phyloP scores from a whole-genome alignment of 1,140 invertebrate species.

The Hycleus cichorii region DNA sequence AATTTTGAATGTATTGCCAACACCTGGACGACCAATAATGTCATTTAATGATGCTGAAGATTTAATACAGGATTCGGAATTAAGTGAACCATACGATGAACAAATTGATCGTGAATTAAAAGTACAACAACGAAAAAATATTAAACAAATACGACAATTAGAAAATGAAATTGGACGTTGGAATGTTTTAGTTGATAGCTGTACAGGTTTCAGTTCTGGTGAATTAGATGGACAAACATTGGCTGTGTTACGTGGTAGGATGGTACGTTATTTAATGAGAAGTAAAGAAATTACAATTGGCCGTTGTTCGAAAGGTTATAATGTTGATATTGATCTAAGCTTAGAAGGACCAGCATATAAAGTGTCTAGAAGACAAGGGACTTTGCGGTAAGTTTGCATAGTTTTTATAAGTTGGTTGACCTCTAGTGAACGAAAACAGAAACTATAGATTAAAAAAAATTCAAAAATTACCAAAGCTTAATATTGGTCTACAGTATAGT shows the following conservation, averaged over 20 bases:
- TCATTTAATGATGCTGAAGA: constrained; percentile 93
- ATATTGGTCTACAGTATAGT: no score
- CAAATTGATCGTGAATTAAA: constrained; percentile 48
- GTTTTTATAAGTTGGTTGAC: neutral
- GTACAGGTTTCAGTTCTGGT: constrained; percentile 65
- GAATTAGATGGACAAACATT: constrained; percentile 89
- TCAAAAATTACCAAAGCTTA: no score
- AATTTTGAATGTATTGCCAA: constrained; percentile 57
- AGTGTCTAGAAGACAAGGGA: constrained; percentile 78
- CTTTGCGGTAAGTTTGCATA: constrained; percentile 39
- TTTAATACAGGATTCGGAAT: constrained; percentile 73
- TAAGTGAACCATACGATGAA: constrained; percentile 73
- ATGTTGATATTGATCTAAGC: constrained; percentile 89
- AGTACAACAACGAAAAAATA: constrained; percentile 54
- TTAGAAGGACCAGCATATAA: constrained; percentile 85
- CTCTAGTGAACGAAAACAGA: no score
- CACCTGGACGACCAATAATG: constrained; percentile 53
- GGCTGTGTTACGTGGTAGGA: constrained; percentile 83
- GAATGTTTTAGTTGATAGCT: constrained; percentile 88
- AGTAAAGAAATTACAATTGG: constrained; percentile 94
- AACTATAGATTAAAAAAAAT: no score
- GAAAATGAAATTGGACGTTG: constrained; percentile 86
- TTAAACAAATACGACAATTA: constrained; percentile 77
- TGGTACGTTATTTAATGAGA: constrained; percentile 91
- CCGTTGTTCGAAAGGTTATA: constrained; percentile 78